phyloP scores from a whole-genome alignment of 2,888 invertebrate species.

The Eueremaeus valkanovi region DNA sequence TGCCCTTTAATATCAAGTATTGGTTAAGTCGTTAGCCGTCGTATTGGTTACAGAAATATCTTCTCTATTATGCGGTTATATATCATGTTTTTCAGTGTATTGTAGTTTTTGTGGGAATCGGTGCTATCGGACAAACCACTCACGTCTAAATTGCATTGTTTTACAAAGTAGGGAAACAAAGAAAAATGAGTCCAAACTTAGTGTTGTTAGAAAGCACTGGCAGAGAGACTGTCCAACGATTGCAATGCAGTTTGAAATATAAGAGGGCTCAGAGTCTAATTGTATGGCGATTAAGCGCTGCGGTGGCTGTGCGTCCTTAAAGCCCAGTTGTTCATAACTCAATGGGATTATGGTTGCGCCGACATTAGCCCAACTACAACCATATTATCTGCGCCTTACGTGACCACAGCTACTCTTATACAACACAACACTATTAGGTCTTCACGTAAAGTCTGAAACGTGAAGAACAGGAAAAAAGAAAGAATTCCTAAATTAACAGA shows the following conservation, averaged over 20 bases:
- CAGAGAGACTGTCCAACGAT: background rate
- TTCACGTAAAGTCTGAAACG: background rate
- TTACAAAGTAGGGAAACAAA: constrained; percentile 4
- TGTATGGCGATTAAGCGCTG: constrained; percentile 12
- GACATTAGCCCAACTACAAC: background rate
- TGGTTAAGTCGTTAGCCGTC: constrained; percentile 20
- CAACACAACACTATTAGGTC: constrained; percentile 3
- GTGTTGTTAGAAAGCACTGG: background rate
- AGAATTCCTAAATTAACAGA: background rate
- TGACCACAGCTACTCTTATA: constrained; percentile 13
- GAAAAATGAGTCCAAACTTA: background rate
- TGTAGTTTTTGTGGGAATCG: background rate
- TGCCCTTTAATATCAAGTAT: constrained; percentile 7
- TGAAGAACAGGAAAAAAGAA: constrained; percentile 11
- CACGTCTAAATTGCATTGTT: constrained; percentile 26
- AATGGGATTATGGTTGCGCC: constrained; percentile 19
- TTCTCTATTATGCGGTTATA: constrained; percentile 16
- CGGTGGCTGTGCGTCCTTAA: background rate
- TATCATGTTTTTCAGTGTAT: background rate
- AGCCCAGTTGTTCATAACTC: constrained; percentile 23
- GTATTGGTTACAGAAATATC: background rate
- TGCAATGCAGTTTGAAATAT: constrained; percentile 17
- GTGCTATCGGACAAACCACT: constrained; percentile 27
- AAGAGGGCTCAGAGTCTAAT: constrained; percentile 26
- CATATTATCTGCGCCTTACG: constrained; percentile 19